phyloP scores from a whole-genome alignment of 2,797 vertebrate species.

The Poeciliopsis infans region DNA sequence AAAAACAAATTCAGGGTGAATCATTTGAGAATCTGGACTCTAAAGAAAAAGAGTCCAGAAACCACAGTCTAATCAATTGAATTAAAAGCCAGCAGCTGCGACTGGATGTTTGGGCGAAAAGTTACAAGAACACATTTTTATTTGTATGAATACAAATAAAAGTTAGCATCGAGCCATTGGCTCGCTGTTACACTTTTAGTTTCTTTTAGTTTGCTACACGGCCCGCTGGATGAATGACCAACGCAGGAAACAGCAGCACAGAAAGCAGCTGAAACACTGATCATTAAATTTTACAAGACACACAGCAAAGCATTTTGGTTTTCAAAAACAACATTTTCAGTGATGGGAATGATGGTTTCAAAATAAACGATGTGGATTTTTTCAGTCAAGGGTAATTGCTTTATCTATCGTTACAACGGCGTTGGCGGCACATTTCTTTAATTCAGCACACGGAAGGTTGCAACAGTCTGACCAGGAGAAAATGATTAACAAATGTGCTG shows the following conservation, averaged over 20 bases:
- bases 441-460: no score
- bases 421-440: no score
- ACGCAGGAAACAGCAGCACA: background rate
- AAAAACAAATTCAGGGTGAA: conserved; percentile 9
- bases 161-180: background rate
- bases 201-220: background rate
- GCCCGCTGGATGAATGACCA: background rate
- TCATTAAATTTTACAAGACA: background rate
- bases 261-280: background rate
- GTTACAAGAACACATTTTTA: background rate
- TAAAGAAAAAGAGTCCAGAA: background rate
- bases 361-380: no score
- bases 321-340: background rate
- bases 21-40: no score
- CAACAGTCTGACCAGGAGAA: no score
- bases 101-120: background rate
- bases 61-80: background rate
- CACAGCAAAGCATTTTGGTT: background rate
- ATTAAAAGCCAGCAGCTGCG: background rate
- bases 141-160: background rate
- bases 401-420: no score
- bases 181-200: background rate
- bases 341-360: background rate
- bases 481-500: no score
- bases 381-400: no score